Evolutionary conservation across 2,797 vertebrate genomes (phyloP).

Genomic region (Gephyroberyx darwinii): DNA sequence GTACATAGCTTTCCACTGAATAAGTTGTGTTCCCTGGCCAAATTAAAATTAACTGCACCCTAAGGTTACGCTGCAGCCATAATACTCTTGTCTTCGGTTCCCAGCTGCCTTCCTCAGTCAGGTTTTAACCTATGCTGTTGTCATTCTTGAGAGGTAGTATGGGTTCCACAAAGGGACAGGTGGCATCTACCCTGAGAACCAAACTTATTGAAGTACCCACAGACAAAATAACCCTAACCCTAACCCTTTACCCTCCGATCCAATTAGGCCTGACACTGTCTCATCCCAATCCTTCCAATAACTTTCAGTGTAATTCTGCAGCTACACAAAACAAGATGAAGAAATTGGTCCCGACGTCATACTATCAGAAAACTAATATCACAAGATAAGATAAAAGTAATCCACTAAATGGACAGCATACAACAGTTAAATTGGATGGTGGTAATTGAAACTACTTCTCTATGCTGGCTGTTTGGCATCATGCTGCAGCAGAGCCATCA

Average conservation of each 20-base stretch:
- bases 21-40: constrained; percentile 11
- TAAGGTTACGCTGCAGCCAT: constrained; percentile 46
- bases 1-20: not conserved
- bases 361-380: not conserved
- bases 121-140: constrained; percentile 47
- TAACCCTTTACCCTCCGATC: constrained; percentile 43
- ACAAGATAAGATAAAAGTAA: constrained; percentile 25
- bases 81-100: constrained; percentile 57
- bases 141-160: constrained; percentile 55
- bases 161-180: constrained; percentile 52
- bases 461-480: constrained; percentile 51
- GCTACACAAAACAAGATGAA: constrained; percentile 58
- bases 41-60: constrained; percentile 10
- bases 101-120: constrained; percentile 55
- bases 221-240: constrained; percentile 63
- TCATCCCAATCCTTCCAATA: constrained; percentile 21
- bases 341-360: constrained; percentile 47
- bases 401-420: constrained; percentile 35
- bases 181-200: constrained; percentile 62
- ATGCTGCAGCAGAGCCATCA: constrained; percentile 39
- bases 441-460: constrained; percentile 8
- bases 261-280: constrained; percentile 45
- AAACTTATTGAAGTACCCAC: constrained; percentile 38
- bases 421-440: not conserved
- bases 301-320: constrained; percentile 34